Conservation (phyloP, 2,113 vertebrate genomes). For the Polyodon spathula region DNA sequence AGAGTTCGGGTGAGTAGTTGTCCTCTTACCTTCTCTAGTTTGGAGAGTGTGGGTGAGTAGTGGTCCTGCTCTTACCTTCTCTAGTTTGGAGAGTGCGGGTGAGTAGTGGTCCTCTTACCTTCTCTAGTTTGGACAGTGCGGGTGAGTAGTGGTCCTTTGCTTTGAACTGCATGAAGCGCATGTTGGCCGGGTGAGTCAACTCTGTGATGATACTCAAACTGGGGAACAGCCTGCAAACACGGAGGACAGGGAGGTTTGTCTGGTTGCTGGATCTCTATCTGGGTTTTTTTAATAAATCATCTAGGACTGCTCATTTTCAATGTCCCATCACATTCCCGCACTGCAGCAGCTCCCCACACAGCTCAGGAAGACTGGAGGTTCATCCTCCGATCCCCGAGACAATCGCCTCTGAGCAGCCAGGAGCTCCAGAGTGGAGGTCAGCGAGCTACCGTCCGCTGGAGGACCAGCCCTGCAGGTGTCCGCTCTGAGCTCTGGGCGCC, state of each 20-base stretch:
- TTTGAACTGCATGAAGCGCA: slow-evolving; percentile 77
- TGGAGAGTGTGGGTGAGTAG: too few species aligned
- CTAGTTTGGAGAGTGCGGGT: slow-evolving; percentile 65
- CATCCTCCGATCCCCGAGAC: too few species aligned
- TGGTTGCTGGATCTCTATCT: too few species aligned
- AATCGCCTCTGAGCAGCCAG: background rate
- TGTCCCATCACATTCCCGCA: background rate
- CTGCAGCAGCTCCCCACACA: too few species aligned
- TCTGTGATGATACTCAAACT: slow-evolving; percentile 71
- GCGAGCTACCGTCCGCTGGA: too few species aligned
- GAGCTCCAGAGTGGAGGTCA: background rate
- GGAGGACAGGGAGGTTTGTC: slow-evolving; percentile 1
- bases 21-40: slow-evolving; percentile 72
- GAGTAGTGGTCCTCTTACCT: slow-evolving; percentile 73
- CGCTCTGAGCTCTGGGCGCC: background rate
- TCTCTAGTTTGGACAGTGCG: slow-evolving; percentile 68
- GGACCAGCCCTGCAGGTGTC: background rate
- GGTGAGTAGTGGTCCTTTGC: slow-evolving; percentile 71
- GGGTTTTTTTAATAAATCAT: too few species aligned
- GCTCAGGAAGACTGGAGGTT: too few species aligned
- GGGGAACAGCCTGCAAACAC: slow-evolving; percentile 58
- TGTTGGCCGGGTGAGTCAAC: slow-evolving; percentile 71
- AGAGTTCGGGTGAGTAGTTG: slow-evolving; percentile 64
- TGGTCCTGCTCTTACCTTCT: slow-evolving; percentile 61
- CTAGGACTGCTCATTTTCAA: too few species aligned